Percentiles rank a stretch among this genome's conserved stretches.
Conservation (phyloP, 2,888 invertebrate genomes). For the Aricia artaxerxes region DNA sequence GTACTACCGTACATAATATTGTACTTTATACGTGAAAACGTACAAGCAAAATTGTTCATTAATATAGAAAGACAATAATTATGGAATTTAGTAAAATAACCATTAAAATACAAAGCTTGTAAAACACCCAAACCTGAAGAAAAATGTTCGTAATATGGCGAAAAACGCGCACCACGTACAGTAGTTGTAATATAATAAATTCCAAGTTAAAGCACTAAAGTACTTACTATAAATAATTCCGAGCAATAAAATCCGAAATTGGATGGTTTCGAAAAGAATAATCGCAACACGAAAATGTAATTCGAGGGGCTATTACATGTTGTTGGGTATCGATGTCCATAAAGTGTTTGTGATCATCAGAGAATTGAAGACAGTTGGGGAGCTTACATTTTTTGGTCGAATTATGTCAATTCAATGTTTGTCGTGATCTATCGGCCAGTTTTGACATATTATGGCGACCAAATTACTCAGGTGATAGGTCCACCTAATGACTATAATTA, state of each 20-base stretch:
- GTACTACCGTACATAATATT: too few species aligned
- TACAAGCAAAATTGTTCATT: too few species aligned
- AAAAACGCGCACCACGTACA: slow-evolving; percentile 5
- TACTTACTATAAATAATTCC: slow-evolving; percentile 63
- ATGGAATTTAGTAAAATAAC: neutral
- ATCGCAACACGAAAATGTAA: slow-evolving; percentile 75
- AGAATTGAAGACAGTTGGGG: too few species aligned
- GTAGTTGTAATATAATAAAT: slow-evolving; percentile 32
- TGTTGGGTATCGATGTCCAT: neutral
- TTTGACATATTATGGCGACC: too few species aligned
- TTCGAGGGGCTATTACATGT: slow-evolving; percentile 47
- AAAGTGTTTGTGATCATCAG: neutral
- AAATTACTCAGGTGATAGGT: too few species aligned
- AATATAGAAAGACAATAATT: too few species aligned
- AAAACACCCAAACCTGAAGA: neutral
- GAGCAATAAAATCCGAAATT: slow-evolving; percentile 73
- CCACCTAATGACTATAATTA: too few species aligned
- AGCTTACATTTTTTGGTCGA: too few species aligned
- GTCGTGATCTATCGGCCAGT: too few species aligned
- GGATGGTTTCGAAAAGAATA: slow-evolving; percentile 63
- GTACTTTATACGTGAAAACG: too few species aligned
- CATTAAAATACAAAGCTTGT: neutral
- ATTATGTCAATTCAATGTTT: too few species aligned
- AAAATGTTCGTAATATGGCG: slow-evolving; percentile 6
- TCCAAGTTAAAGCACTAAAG: slow-evolving; percentile 26